Base-by-base conservation (phyloP, 2,888 invertebrate genomes). In the Stenotaenia linearis region DNA sequence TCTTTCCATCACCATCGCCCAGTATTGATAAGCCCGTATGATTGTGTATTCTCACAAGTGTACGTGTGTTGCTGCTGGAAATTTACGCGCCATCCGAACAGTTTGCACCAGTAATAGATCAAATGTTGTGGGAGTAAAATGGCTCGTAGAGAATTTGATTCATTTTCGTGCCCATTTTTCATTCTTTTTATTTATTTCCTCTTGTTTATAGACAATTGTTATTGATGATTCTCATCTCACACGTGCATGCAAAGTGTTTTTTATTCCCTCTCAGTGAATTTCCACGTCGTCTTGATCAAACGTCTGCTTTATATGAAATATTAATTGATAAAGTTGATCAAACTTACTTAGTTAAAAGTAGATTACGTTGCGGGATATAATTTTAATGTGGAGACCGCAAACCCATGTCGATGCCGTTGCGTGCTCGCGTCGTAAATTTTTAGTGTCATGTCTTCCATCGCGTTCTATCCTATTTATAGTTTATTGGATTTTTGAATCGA, bases 401-500 rank as follows among this genome's bases (percentile, higher is more conserved):
- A n/a, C 25, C 61, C 45, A 45, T 18, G 45, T 45, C 45, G n/a
- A 45, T 25, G 5, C 15, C 61, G 61, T 61, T 61, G 1, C 61
- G 10, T 9, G 21, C 2, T 25, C 9, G 2, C 23, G 25, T 61
- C 61, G 61, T 61, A 61, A 61, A 61, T 25, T 61, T 61, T 61
- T 61, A 61, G 61, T 61, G 61, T 61, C 25, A 15, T 61, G 61
- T 61, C 23, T 23, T 7, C 61, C 15, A 61, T 25, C 61, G 15
- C 61, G 25, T 12, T 25, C 23, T 5, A 5, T 61, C 23, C 61
- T 61, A 61, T 61, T 61, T 61, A 61, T 61, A 61, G 61, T 25
- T 61, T 61, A 61, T 61, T 61, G 61, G 61, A 61, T 61, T 61
- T 61, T 25, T 61, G 61, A 61, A 61, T 61, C 61, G 61, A 25